Percentiles rank a stretch among this genome's conserved stretches.
Conservation (phyloP, 2,888 invertebrate species). For the Spialia ferax region DNA sequence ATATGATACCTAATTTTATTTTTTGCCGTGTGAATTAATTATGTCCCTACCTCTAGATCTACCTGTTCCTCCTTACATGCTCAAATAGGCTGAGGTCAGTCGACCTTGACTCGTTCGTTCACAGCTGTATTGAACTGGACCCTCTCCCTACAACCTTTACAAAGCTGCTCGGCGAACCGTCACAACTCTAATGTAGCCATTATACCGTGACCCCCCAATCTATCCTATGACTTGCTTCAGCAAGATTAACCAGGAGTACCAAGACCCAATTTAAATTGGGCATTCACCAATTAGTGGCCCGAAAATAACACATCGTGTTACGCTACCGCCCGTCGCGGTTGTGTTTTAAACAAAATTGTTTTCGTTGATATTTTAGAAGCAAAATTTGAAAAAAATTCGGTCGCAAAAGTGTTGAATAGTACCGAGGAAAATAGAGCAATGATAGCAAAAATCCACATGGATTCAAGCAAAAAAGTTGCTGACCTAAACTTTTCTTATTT, state of each 20-base stretch:
- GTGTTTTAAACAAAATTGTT: slow-evolving; percentile 52
- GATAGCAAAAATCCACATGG: background rate
- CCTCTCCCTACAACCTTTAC: slow-evolving; percentile 60
- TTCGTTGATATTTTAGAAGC: slow-evolving; percentile 10
- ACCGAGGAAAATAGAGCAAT: background rate
- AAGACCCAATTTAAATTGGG: slow-evolving; percentile 55
- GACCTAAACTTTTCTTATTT: background rate
- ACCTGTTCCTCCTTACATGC: background rate
- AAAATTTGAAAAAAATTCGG: background rate
- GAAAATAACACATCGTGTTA: slow-evolving; percentile 69
- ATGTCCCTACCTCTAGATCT: background rate
- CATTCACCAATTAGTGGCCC: slow-evolving; percentile 54
- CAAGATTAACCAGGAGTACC: slow-evolving; percentile 49
- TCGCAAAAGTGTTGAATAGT: background rate
- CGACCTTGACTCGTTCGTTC: slow-evolving; percentile 68
- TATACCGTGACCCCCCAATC: slow-evolving; percentile 54
- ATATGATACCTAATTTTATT: too few species aligned
- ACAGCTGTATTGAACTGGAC: slow-evolving; percentile 51
- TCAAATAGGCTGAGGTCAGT: slow-evolving; percentile 15
- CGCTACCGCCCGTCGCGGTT: slow-evolving; percentile 61
- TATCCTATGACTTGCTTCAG: slow-evolving; percentile 40
- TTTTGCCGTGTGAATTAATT: too few species aligned
- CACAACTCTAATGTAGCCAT: slow-evolving; percentile 57
- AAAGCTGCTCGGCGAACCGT: slow-evolving; percentile 65
- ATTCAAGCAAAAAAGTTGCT: background rate